Base-by-base conservation (phyloP, 2,797 vertebrate genomes). In the Sebastes cheni region DNA sequence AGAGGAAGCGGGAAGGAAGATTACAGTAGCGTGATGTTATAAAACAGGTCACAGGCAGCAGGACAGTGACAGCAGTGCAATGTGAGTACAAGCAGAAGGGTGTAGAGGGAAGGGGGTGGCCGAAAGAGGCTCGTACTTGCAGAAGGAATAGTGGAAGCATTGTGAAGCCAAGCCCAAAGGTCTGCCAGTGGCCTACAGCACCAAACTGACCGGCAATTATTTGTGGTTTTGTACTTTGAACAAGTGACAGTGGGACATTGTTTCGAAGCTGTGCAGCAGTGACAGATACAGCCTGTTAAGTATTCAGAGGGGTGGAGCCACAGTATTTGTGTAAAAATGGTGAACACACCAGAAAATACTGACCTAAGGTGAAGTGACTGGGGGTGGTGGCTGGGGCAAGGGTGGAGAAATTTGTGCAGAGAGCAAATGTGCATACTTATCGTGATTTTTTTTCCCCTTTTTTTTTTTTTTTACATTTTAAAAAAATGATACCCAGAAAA, bases 11-110 rank as follows among this genome's bases (percentile, higher is more conserved):
- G 84, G 81, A 89, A 88, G 86, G 82, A 83, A 86, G 67, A 85
- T 89, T 85, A 91, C 72, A 88, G 85, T 72, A 78, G 88, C 58
- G 69, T 73, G 86, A 82, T 46, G 83, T 85, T 82, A 90, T 54
- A 52, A 81, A 91, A 84, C 50, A 84, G 75, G 69, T 86, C 59
- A 85, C 82, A 87, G 77, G 87, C 86, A 90, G 86, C 76, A 82
- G 86, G 79, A 92, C 67, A 90, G 88, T 71, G 80, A 91, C 62
- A 92, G 91, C 85, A 84, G 85, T 82, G 90, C 92, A 91, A 84
- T 88, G 87, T 81, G 82, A 91, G 88, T 86, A 87, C 85, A 86
- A 90, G 88, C 90, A 90, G 73, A 85, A 78, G 23, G 72, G 62
- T 77, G 78, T 46, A 70, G 68, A 80, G 30, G 55, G 52, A 78